A percentile compares a stretch with the other conserved stretches of the same genome.
These are phyloP conservation scores for Peromyscus attwateri DNA, from an alignment of 2,797 vertebrate species.

Conservation along the genomic window DNA sequence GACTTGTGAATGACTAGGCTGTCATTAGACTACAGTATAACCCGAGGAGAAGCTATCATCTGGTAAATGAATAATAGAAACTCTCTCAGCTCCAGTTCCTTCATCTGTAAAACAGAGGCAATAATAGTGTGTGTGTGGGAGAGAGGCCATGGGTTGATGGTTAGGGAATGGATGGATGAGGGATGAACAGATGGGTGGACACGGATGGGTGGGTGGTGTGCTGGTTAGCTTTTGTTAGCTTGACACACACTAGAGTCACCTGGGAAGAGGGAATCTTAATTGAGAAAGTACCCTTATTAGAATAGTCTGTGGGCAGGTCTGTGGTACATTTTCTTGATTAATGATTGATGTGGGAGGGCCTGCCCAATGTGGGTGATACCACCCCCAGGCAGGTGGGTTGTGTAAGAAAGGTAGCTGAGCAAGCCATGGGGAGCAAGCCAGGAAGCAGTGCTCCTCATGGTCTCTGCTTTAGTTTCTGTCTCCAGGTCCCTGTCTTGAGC, in stretches of 20 bases:
- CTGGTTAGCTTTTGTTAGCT: not conserved
- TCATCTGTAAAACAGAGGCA: not conserved
- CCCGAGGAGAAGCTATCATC: not conserved
- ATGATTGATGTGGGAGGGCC: not conserved
- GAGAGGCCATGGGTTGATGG: not conserved
- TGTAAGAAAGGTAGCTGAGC: not conserved
- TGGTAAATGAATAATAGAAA: not conserved
- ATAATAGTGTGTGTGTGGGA: not conserved
- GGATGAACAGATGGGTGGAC: fast-evolving
- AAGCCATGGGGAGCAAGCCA: not conserved
- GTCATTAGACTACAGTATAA: not conserved
- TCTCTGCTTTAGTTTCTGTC: not conserved
- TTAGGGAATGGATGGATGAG: not conserved
- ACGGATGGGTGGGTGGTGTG: not conserved
- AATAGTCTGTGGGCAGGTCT: not conserved
- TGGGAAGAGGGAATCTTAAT: not conserved
- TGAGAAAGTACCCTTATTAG: not conserved
- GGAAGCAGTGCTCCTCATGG: not conserved
- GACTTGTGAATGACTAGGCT: not conserved
- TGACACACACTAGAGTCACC: not conserved
- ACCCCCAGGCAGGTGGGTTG: not conserved
- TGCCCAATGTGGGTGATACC: not conserved
- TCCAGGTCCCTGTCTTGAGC: not conserved
- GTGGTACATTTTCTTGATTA: not conserved
- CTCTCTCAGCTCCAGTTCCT: not conserved